phyloP scores from a whole-genome alignment of 2,797 vertebrate species.

The Cuculus canorus region DNA sequence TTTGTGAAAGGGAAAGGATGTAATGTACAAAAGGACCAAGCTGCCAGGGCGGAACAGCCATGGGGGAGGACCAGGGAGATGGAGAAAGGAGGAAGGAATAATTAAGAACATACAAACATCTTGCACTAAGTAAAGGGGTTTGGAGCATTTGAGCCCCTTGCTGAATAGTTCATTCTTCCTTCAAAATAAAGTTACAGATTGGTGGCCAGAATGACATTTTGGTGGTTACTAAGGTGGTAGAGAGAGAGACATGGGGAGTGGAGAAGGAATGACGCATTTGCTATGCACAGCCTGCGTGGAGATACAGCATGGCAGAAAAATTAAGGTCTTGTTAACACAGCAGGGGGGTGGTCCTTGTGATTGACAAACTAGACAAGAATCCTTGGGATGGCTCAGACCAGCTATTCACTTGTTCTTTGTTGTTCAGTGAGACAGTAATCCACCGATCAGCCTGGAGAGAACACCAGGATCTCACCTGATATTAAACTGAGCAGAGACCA shows the following conservation, averaged over 20 bases:
- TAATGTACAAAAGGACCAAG: slow-evolving; percentile 3
- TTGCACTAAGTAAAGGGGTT: background rate
- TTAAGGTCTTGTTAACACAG: background rate
- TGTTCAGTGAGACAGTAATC: background rate
- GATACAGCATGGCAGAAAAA: background rate
- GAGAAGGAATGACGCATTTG: background rate
- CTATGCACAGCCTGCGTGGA: background rate
- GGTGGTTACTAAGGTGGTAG: background rate
- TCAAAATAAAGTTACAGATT: background rate
- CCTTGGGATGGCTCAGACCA: background rate
- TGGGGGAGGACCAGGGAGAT: background rate
- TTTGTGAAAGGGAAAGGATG: slow-evolving; percentile 54
- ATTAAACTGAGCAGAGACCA: background rate
- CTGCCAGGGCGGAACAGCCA: background rate
- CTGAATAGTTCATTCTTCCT: background rate
- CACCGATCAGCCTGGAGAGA: background rate
- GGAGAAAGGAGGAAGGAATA: background rate
- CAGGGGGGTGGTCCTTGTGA: background rate
- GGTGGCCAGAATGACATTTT: slow-evolving; percentile 4
- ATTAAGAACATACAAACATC: background rate
- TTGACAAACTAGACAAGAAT: background rate
- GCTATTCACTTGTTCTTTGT: background rate
- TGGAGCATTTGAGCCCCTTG: background rate
- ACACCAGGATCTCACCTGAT: background rate
- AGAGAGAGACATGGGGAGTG: background rate